These are phyloP conservation scores for Papilio gigon DNA, from an alignment of 2,888 invertebrate species.

Conservation along the genomic window DNA sequence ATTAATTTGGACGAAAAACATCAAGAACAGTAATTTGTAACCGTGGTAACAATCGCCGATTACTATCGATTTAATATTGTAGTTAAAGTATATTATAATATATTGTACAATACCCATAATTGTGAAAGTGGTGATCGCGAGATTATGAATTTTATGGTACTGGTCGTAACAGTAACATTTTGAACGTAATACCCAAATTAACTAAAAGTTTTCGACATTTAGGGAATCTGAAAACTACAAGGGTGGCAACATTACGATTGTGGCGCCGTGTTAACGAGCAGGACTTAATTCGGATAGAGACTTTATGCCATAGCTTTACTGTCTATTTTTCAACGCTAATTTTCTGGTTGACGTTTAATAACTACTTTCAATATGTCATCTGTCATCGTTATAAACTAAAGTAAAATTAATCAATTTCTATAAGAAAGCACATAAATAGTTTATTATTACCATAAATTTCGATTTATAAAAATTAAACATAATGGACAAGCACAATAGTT, in stretches of 20 bases:
- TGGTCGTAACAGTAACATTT: neutral
- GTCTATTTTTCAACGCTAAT: neutral
- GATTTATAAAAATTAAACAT: slow-evolving; percentile 28
- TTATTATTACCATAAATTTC: slow-evolving; percentile 23
- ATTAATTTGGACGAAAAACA: neutral
- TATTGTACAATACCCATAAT: neutral
- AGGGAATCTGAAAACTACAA: neutral
- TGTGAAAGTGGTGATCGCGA: neutral
- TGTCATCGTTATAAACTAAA: neutral
- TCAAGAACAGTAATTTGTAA: neutral
- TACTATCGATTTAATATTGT: neutral
- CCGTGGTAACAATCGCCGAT: slow-evolving; percentile 11
- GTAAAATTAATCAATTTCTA: neutral
- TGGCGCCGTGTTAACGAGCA: neutral
- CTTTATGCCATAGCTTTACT: neutral
- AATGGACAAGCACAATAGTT: slow-evolving; percentile 86
- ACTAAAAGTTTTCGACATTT: neutral
- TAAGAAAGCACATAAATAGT: slow-evolving; percentile 14
- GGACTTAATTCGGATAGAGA: neutral
- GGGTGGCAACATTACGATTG: slow-evolving; percentile 1
- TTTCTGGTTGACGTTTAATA: neutral
- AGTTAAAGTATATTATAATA: neutral
- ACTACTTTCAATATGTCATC: neutral
- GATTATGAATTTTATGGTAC: neutral
- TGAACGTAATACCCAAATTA: neutral